Percentiles rank a stretch among this genome's conserved stretches.
phyloP scores from a whole-genome alignment of 2,888 invertebrate species.

The Ellobium chinense region DNA sequence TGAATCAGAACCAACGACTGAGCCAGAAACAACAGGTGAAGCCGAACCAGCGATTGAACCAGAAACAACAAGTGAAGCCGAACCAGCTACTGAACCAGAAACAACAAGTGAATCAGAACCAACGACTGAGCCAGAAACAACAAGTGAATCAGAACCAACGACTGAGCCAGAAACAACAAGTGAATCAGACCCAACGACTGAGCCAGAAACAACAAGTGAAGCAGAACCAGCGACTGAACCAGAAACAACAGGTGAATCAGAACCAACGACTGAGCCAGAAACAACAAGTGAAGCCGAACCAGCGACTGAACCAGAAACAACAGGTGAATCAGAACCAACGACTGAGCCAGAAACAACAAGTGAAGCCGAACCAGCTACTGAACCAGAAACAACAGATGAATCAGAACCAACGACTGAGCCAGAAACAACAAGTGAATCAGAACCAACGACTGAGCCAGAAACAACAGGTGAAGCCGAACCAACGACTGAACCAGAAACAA shows the following conservation, averaged over 20 bases:
- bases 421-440: neutral
- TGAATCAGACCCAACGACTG: neutral
- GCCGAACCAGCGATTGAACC: too few species aligned
- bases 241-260: neutral
- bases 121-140: too few species aligned
- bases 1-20: too few species aligned
- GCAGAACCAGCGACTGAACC: neutral
- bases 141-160: too few species aligned
- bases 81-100: too few species aligned
- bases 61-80: too few species aligned
- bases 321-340: neutral
- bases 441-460: neutral
- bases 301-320: neutral
- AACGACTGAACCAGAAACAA: neutral
- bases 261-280: neutral
- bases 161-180: neutral
- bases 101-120: too few species aligned
- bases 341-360: neutral
- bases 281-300: neutral
- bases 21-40: too few species aligned
- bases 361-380: neutral
- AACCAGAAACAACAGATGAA: neutral
- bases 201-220: neutral
- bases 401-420: neutral
- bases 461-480: neutral